Base-by-base conservation (phyloP, 35 echinoderm and acorn worm species). In the Ptychodera flava region DNA sequence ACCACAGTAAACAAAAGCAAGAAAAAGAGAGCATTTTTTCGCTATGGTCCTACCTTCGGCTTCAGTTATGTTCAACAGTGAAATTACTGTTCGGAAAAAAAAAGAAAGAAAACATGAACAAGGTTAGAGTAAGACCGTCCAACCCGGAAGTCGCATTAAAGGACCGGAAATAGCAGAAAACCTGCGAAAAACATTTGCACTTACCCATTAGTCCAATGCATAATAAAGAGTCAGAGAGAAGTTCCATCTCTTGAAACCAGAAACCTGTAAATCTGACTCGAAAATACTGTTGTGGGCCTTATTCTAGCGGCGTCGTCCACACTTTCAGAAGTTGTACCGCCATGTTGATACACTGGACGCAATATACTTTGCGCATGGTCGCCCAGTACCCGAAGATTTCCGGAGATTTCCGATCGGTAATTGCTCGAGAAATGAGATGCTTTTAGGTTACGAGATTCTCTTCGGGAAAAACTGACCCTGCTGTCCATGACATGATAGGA, bases 141-240 rank as follows among this genome's bases (percentile, higher is more conserved):
- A 64, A 64, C 45, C 45, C 45, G 45, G 45, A 64, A 64, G 45
- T 64, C 45, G 45, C 45, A 64, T 64, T 64, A 12, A 22, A 64
- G 22, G 22, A 64, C 45, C 45, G 45, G 45, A 64, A 64, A 64
- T 64, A 64, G 45, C 45, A 64, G 45, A 88, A 88, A 52, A 81
- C 0, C 15, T 28, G 31, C 0, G n/a, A 79, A 90, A 85, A 78
- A 0, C 28, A 16, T 27, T 31, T 36, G 31, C 34, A 93, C 94
- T 97, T 83, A 97, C 94, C 94, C 88, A 97, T 85, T 84, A 97
- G 83, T 93, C 94, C 90, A 83, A 97, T 80, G 91, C 91, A 97
- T 91, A 97, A 85, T 85, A 97, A 97, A 93, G 85, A 97, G 83
- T 97, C 89, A 83, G 94, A 89, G 89, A 91, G 91, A 82, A 91